Base-by-base conservation (phyloP, 2,888 invertebrate genomes). In the Schizotus pectinicornis region DNA sequence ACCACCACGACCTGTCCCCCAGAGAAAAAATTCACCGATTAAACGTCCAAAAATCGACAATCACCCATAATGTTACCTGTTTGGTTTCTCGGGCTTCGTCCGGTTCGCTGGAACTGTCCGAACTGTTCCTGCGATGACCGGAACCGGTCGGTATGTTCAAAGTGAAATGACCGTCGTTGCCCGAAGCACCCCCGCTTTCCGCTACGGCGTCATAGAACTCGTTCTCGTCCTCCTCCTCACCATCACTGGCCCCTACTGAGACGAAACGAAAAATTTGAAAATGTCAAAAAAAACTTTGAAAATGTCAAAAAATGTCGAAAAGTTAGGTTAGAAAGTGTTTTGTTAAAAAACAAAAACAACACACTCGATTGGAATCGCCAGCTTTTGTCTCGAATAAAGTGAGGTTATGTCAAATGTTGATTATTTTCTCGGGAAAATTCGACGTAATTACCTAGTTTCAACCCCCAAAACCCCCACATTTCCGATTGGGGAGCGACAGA, bases 161-260 rank as follows among this genome's bases (percentile, higher is more conserved):
- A 73, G 88, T 88, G 79, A 89, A 88, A 45, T 74, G 74, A 53
- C 74, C 74, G 65, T 75, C 76, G 32, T 35, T 37, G 1, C 33
- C 38, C 7, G 59, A 45, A 8, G 51, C 67, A 79, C 76, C 70
- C 31, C 73, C 74, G 49, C 75, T 75, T 59, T 79, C 79, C 2
- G 80, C 75, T 70, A 77, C 68, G 59, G 76, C 80, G 74, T 89
- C 89, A 72, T 88, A 90, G 79, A 89, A 90, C 72, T 90, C 89
- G 76, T 87, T 88, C 69, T 91, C 90, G 71, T 90, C 90, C 78
- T 91, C 90, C 77, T 91, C 90, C 77, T 88, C 85, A 52, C 89
- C 90, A 76, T 81, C 86, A 56, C 78, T 83, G 70, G 65, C 83
- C 76, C 57, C 83, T 63, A 85, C 84, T 72, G 32, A 39, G 12